phyloP scores from a whole-genome alignment of 1,140 invertebrate species.

The Pseudomyrmex gracilis region DNA sequence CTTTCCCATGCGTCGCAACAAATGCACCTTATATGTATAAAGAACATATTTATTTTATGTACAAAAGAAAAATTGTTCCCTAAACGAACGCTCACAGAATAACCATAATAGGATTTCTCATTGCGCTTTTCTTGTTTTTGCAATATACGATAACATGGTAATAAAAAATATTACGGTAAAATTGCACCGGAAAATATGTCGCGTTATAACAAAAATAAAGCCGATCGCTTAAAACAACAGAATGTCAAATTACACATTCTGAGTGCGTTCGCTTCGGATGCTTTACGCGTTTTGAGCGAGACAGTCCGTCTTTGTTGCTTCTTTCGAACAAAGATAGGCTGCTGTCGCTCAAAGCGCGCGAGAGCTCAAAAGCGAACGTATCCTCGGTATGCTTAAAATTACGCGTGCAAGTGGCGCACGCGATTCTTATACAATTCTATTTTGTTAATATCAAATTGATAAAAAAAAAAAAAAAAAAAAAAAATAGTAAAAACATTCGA shows the following conservation, averaged over 20 bases:
- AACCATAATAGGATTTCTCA: constrained; percentile 66
- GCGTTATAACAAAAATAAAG: constrained; percentile 3
- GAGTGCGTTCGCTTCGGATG: too few species aligned
- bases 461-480: constrained; percentile 17
- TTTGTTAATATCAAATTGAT: not conserved
- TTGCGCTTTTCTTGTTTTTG: constrained; percentile 49
- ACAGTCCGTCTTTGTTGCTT: too few species aligned
- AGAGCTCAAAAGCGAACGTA: not conserved
- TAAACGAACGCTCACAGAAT: constrained; percentile 72
- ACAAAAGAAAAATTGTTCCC: constrained; percentile 79
- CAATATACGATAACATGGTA: constrained; percentile 51
- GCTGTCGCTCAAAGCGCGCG: too few species aligned
- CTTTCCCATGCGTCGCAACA: constrained; percentile 85
- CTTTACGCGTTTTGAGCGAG: too few species aligned
- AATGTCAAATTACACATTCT: too few species aligned
- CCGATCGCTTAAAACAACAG: not conserved
- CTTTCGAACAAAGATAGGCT: too few species aligned
- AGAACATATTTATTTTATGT: constrained; percentile 82
- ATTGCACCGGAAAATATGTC: constrained; percentile 71
- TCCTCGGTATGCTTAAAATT: constrained; percentile 15
- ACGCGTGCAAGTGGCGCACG: not conserved
- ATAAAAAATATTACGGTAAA: constrained; percentile 11
- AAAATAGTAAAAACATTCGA: too few species aligned
- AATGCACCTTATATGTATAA: constrained; percentile 80
- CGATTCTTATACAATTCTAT: constrained; percentile 17